Evolutionary conservation across 1,140 invertebrate species (phyloP).

Genomic region (Manduca sexta): DNA sequence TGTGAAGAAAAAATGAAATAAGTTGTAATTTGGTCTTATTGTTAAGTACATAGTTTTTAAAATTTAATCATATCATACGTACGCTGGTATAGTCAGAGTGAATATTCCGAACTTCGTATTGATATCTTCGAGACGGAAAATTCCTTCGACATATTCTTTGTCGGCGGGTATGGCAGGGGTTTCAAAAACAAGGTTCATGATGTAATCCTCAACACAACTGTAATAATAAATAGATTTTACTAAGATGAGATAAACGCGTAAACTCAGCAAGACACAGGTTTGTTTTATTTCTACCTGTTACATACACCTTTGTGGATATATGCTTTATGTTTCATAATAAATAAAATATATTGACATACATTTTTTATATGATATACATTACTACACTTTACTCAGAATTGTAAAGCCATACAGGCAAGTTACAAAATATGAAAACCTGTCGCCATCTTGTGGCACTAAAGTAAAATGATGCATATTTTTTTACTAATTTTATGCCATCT

Average conservation of each 20-base stretch:
- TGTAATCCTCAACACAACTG: constrained; percentile 65
- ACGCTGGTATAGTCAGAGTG: constrained; percentile 59
- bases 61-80: constrained; percentile 20
- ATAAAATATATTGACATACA: too few relatives aligned
- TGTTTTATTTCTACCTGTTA: too few relatives aligned
- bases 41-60: not conserved
- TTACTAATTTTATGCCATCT: too few relatives aligned
- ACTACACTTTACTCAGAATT: too few relatives aligned
- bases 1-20: constrained; percentile 27
- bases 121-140: constrained; percentile 54
- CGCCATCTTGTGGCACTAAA: not conserved
- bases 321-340: too few relatives aligned
- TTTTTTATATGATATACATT: too few relatives aligned
- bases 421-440: not conserved
- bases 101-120: constrained; percentile 65
- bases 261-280: too few relatives aligned
- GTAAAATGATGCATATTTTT: too few relatives aligned
- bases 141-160: constrained; percentile 44
- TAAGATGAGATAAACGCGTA: too few relatives aligned
- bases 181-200: constrained; percentile 63
- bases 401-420: too few relatives aligned
- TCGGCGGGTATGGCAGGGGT: constrained; percentile 54
- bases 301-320: too few relatives aligned
- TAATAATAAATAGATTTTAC: constrained; percentile 10
- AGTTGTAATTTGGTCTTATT: not conserved